A percentile compares a stretch with the other conserved stretches of the same genome.
These are phyloP conservation scores for Drosophila arawakana DNA, from an alignment of 1,140 invertebrate species.

Conservation along the genomic window DNA sequence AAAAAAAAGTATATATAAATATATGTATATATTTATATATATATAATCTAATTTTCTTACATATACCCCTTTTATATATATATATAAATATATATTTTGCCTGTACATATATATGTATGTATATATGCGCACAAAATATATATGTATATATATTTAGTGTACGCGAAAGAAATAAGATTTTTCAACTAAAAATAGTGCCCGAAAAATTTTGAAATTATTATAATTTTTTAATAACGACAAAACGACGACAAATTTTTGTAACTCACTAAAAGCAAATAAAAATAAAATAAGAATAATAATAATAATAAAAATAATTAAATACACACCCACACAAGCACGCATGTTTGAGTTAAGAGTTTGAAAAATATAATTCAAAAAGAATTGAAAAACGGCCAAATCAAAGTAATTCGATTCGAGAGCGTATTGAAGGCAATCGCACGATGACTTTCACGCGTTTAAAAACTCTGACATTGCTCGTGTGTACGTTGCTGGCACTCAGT, in stretches of 20 bases:
- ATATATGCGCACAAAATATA: constrained; percentile 68
- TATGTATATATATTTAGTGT: constrained; percentile 63
- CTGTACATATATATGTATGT: constrained; percentile 70
- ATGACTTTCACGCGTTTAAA: constrained; percentile 84
- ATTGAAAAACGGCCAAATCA: constrained; percentile 33
- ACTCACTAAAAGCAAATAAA: constrained; percentile 21
- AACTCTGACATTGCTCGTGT: constrained; percentile 80
- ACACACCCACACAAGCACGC: constrained; percentile 49
- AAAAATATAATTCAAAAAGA: neutral
- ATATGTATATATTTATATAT: constrained; percentile 49
- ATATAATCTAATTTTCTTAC: constrained; percentile 72
- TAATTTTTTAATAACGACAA: constrained; percentile 67
- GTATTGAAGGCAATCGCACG: constrained; percentile 55
- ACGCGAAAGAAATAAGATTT: constrained; percentile 77
- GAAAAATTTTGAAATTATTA: constrained; percentile 62
- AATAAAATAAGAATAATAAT: constrained; percentile 12
- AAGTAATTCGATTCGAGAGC: constrained; percentile 42
- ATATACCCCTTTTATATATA: constrained; percentile 67
- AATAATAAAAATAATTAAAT: constrained; percentile 24
- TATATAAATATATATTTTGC: constrained; percentile 67
- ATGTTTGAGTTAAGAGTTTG: constrained; percentile 74
- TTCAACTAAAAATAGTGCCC: constrained; percentile 80
- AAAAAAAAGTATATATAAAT: constrained; percentile 48
- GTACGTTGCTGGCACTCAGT: constrained; percentile 81
- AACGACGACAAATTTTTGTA: constrained; percentile 54